phyloP scores from a whole-genome alignment of 2,797 vertebrate genomes.

The Notolabrus celidotus region DNA sequence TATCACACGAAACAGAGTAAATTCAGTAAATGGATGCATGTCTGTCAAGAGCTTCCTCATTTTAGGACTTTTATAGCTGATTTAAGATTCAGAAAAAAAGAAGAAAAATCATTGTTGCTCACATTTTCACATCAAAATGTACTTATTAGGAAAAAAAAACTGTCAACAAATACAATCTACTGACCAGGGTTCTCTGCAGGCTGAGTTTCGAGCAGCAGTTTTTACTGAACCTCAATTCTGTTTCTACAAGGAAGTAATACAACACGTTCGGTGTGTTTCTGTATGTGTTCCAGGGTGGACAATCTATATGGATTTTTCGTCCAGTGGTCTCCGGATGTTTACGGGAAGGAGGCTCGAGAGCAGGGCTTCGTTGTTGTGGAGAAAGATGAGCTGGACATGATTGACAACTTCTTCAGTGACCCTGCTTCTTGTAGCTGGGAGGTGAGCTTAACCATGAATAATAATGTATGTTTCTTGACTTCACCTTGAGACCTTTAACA shows the following conservation, averaged over 20 bases:
- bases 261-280: not conserved
- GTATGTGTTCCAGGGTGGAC: slow-evolving; percentile 89
- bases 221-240: no score
- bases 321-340: slow-evolving; percentile 98
- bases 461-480: not conserved
- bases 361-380: slow-evolving; percentile 98
- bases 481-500: not conserved
- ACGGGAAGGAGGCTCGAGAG: slow-evolving; percentile 97
- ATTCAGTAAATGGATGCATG: no score
- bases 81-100: no score
- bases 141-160: no score
- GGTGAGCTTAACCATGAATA: slow-evolving; percentile 79
- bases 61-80: no score
- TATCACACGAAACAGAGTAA: no score
- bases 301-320: slow-evolving; percentile 97
- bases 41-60: no score
- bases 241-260: not conserved
- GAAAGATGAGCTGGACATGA: slow-evolving; percentile 97
- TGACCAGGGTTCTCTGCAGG: no score
- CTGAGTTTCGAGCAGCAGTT: no score
- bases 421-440: slow-evolving; percentile 98
- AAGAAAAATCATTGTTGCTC: no score
- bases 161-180: no score
- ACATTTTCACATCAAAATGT: no score
- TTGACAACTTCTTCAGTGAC: slow-evolving; percentile 98